phyloP scores from a whole-genome alignment of 2,888 invertebrate species.

The Tolmerus cingulatus region DNA sequence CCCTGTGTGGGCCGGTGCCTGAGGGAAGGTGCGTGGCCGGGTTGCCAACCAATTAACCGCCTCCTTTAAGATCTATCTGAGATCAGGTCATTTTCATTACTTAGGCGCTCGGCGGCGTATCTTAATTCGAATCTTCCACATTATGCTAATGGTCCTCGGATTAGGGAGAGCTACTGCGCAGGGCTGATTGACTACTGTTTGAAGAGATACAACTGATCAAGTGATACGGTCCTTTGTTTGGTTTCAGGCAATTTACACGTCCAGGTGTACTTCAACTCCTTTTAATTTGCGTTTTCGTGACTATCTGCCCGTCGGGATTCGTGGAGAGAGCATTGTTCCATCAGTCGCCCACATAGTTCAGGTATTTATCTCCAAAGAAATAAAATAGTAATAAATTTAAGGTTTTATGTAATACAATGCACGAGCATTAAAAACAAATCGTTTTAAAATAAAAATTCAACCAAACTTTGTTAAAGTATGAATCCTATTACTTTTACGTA shows the following conservation, averaged over 20 bases:
- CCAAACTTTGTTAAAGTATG: too few species aligned
- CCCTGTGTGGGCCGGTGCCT: not conserved
- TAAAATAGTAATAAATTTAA: too few species aligned
- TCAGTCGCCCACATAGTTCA: not conserved
- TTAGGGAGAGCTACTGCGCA: not conserved
- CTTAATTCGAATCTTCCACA: constrained; percentile 12
- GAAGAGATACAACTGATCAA: not conserved
- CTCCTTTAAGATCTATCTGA: not conserved
- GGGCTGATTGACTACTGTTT: not conserved
- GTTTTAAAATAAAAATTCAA: too few species aligned
- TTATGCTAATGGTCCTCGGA: constrained; percentile 5
- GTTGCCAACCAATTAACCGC: not conserved
- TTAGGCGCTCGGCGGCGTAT: not conserved
- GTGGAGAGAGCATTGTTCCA: not conserved
- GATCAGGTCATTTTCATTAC: constrained; percentile 5
- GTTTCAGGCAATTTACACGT: not conserved
- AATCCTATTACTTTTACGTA: too few species aligned
- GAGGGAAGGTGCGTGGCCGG: not conserved
- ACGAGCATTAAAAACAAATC: too few species aligned
- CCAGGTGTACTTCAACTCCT: not conserved
- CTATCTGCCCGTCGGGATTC: not conserved
- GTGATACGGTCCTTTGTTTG: not conserved
- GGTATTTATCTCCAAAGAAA: not conserved
- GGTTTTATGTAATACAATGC: too few species aligned
- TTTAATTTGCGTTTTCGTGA: not conserved